Conservation (phyloP, 2,797 vertebrate genomes). For the Notoglanidium macrostoma region DNA sequence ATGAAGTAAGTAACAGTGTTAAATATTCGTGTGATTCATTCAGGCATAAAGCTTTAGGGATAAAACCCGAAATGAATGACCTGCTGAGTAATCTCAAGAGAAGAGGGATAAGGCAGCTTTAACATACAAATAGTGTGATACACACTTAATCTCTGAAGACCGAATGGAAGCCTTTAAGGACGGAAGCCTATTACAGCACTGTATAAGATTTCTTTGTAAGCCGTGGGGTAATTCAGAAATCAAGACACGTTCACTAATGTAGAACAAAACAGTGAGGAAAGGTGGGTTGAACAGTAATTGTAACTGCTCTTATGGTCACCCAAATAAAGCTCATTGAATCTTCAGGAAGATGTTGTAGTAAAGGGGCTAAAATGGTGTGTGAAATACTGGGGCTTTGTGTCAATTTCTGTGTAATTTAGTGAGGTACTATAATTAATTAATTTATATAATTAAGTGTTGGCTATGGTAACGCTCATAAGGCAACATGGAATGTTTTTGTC, state of each 20-base stretch:
- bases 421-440: neutral
- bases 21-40: neutral
- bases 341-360: neutral
- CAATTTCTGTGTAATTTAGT: neutral
- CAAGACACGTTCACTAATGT: neutral
- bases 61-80: slow-evolving; percentile 21
- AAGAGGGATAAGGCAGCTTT: slow-evolving; percentile 26
- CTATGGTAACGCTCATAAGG: neutral
- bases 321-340: neutral
- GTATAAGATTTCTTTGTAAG: slow-evolving; percentile 9
- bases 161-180: slow-evolving; percentile 29
- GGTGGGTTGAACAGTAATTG: neutral
- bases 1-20: slow-evolving; percentile 7
- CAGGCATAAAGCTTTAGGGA: slow-evolving; percentile 5
- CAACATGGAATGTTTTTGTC: neutral
- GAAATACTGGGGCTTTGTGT: neutral
- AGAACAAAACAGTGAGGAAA: slow-evolving; percentile 15
- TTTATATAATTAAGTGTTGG: neutral
- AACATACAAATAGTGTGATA: slow-evolving; percentile 12
- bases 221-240: slow-evolving; percentile 11
- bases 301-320: no score
- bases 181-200: neutral
- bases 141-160: slow-evolving; percentile 21
- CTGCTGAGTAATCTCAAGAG: slow-evolving; percentile 38
- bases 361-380: neutral